Conservation (phyloP, 2,888 invertebrate species). For the Eumacrocentrus americanus region DNA sequence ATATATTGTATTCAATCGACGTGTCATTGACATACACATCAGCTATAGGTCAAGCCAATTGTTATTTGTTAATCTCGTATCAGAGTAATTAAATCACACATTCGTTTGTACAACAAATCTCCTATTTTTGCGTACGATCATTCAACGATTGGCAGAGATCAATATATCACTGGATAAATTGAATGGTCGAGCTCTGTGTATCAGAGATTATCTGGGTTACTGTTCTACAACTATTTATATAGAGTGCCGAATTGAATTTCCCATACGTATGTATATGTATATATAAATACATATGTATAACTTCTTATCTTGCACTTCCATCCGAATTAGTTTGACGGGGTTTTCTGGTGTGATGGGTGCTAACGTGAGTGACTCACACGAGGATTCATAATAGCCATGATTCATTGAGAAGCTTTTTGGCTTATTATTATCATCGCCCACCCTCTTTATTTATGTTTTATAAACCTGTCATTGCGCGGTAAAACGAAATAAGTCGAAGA, state of each 20-base stretch:
- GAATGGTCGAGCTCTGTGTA: too few relatives aligned
- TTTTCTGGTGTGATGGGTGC: slow-evolving; percentile 37
- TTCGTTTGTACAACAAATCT: too few relatives aligned
- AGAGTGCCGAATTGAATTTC: slow-evolving; percentile 21
- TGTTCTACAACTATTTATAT: background rate
- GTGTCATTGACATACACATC: too few relatives aligned
- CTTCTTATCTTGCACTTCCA: slow-evolving; percentile 36
- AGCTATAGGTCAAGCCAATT: too few relatives aligned
- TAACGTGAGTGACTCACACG: slow-evolving; percentile 33
- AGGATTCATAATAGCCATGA: slow-evolving; percentile 34
- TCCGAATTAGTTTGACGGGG: slow-evolving; percentile 39
- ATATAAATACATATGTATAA: too few relatives aligned
- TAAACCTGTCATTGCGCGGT: background rate
- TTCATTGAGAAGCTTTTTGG: slow-evolving; percentile 31
- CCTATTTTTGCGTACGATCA: too few relatives aligned
- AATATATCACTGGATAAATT: too few relatives aligned
- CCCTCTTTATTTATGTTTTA: background rate
- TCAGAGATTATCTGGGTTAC: background rate
- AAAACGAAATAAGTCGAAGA: too few relatives aligned
- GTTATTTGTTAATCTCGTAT: too few relatives aligned
- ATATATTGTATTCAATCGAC: too few relatives aligned
- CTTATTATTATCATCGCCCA: background rate
- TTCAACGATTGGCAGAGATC: too few relatives aligned
- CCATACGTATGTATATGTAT: slow-evolving; percentile 28
- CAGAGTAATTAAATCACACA: too few relatives aligned